Evolutionary conservation across 2,797 vertebrate genomes (phyloP).

Genomic region (Coilia nasus): DNA sequence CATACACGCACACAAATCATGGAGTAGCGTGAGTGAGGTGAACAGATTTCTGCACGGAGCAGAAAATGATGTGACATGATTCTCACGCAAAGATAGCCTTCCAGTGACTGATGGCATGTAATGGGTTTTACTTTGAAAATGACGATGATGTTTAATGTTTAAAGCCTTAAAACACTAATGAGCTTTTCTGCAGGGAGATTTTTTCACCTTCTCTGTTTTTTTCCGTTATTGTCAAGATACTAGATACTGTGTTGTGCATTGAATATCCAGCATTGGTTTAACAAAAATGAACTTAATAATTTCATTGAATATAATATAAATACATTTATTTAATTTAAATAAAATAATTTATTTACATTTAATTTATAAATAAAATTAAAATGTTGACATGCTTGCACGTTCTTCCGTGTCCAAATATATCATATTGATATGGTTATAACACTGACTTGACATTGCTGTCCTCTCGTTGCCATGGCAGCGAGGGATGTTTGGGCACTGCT

Average conservation of each 20-base stretch:
- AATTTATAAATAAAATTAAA: too few relatives aligned
- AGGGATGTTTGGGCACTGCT: background rate
- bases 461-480: background rate
- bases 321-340: too few relatives aligned
- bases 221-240: background rate
- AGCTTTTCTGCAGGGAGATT: background rate
- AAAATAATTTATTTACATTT: too few relatives aligned
- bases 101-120: background rate
- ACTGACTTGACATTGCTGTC: background rate
- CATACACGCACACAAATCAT: constrained; percentile 11
- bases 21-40: background rate
- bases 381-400: background rate
- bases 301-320: too few relatives aligned
- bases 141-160: background rate
- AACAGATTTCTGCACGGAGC: constrained; percentile 7
- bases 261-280: background rate
- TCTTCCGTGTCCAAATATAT: background rate
- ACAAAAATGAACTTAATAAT: background rate
- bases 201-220: background rate
- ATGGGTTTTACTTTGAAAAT: background rate
- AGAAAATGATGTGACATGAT: background rate
- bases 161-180: background rate
- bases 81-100: background rate
- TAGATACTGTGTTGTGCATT: background rate
- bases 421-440: too few relatives aligned